Evolutionary conservation across 2,113 vertebrate genomes (phyloP), one percentile per base, ranked within the genome.

Genomic region (Pteronura brasiliensis): DNA sequence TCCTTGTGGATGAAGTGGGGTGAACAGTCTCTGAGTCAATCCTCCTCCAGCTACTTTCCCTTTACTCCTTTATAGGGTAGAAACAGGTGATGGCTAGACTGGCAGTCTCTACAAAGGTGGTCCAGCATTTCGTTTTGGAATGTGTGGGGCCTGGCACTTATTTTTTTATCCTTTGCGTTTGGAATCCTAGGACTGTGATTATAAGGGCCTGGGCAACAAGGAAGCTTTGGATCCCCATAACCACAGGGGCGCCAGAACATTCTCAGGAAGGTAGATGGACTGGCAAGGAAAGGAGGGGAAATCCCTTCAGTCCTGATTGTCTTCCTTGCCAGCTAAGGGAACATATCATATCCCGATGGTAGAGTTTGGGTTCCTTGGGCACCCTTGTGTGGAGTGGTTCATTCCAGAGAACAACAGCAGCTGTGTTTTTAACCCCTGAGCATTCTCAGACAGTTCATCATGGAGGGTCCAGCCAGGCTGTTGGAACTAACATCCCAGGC

Each of bases 361-460:
- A 14, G 71, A 63, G 12, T 7, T 49, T 17, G 59, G 13, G 21
- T 79, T 72, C 59, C 63, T 9, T 0, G n/a, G 52, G 88, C 42
- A 63, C 34, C 7, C 47, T 69, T 61, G 79, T 42, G 11, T 29
- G 34, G 57, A 77, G 36, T 17, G 52, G 15, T 31, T 27, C 57
- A 67, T 85, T 67, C 67, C 42, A 42, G 84, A 86, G 77, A 71
- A 55, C 36, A 76, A 27, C 4, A 29, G 65, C 61, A 81, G 61
- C 69, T 90, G 15, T 96, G 72, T 57, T 59, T 74, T 89, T 67
- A 74, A 49, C 12, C 25, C 25, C 36, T 18, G 29, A 63, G 13
- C 42, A 65, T 81, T 92, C 67, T 92, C 52, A 59, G 90, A 85
- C 86, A 95, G 65, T 57, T 82, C 95, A 71, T 89, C 83, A 49